Base-by-base conservation (phyloP, 1,140 invertebrate species). In the Atta colombica region DNA sequence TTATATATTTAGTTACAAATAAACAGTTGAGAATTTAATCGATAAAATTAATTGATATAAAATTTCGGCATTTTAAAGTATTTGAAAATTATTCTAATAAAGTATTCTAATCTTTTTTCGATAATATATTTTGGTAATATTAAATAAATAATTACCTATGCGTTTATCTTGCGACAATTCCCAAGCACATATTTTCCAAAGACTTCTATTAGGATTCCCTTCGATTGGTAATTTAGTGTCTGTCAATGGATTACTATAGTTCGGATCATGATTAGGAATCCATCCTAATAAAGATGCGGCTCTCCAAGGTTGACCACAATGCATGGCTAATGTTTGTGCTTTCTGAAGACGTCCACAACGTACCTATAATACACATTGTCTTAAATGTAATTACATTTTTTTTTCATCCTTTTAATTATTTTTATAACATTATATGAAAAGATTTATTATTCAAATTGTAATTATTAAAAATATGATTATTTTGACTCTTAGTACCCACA, bases 231-330 rank as follows among this genome's bases (percentile, higher is more conserved):
- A 91, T 95, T 96, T 95, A 80, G 94, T 94, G 94, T 96, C 86
- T 92, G 93, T 93, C 8, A 96, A 87, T 58, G 90, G 92, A 87
- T 87, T 93, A 16, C 96, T 94, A 91, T 96, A 97, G 94, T 98
- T 98, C 25, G 97, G 97, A 96, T 99, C 98, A 92, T 98, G 97
- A 92, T 97, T 96, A 16, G 98, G 95, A 86, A 97, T 96, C 98
- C 98, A 99, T 2, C 99, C 99, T 95, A 99, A 97, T 25, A 99
- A 94, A 71, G 98, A 97, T 14, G 98, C 98, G 16, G 98, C 98
- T 74, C 98, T 96, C 98, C 98, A 99, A 7, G 97, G 97, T 94
- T 99, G 98, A 0, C 99, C 99, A 92, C 97, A 97, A 91, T 97
- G 97, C 60, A 97, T 96, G 91, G 98, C 98, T 25, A 99, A 93